These are phyloP conservation scores for Meloidogyne exigua DNA, from an alignment of 1,140 invertebrate genomes.

Conservation along the genomic window DNA sequence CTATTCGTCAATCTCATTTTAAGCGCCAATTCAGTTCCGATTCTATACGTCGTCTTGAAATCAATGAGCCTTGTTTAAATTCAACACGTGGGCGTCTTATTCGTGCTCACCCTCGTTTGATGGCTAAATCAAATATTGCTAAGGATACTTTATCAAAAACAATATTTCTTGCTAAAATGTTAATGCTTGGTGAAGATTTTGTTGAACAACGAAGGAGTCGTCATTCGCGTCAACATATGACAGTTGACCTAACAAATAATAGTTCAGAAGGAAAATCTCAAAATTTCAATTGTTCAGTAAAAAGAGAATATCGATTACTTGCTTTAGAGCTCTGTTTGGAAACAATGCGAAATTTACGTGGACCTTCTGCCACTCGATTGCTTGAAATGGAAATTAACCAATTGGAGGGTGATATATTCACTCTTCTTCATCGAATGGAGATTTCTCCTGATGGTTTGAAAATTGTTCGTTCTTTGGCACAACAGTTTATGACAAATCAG, in stretches of 20 bases:
- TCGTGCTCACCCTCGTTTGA: conserved; percentile 18
- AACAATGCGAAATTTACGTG: conserved; percentile 30
- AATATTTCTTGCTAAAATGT: conserved; percentile 34
- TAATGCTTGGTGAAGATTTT: conserved; percentile 27
- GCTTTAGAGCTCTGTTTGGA: conserved; percentile 36
- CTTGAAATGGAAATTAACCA: conserved; percentile 46
- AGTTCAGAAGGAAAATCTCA: neutral
- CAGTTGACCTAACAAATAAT: neutral
- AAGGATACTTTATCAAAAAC: conserved; percentile 23
- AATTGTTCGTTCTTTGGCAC: conserved; percentile 4
- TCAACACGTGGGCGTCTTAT: conserved; percentile 15
- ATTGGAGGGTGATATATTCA: conserved; percentile 30
- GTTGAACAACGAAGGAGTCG: neutral
- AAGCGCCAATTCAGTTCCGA: neutral
- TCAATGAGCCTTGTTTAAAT: neutral
- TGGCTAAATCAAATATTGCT: conserved; percentile 15
- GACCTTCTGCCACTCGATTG: conserved; percentile 42
- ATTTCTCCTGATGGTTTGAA: conserved; percentile 8
- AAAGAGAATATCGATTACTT: neutral
- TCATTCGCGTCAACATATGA: neutral
- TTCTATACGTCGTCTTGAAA: neutral
- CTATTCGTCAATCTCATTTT: neutral
- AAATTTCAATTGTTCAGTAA: neutral
- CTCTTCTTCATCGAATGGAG: conserved; percentile 19
- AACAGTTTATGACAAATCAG: neutral